These are phyloP conservation scores for Pheosia tremula DNA, from an alignment of 2,888 invertebrate species.

Conservation along the genomic window DNA sequence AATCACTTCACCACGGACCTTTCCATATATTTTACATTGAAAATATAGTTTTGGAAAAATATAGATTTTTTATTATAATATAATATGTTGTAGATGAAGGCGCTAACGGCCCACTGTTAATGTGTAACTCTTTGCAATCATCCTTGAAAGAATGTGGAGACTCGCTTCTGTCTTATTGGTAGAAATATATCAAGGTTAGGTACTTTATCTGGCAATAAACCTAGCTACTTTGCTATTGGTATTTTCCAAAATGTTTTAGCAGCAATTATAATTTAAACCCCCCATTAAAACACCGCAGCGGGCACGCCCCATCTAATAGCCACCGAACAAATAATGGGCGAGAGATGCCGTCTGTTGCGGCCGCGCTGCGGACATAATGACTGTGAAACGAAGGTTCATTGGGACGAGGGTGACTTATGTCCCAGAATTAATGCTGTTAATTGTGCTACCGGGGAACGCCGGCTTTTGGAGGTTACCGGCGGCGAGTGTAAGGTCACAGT, in stretches of 20 bases:
- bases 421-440: neutral
- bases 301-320: neutral
- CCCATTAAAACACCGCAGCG: slow-evolving; percentile 1
- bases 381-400: slow-evolving; percentile 1
- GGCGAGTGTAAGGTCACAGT: neutral
- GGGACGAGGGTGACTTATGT: neutral
- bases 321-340: neutral
- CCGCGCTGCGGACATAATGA: slow-evolving; percentile 1
- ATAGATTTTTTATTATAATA: no score
- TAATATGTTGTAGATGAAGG: no score
- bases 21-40: neutral
- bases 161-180: no score
- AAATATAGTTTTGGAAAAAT: neutral
- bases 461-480: neutral
- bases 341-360: neutral
- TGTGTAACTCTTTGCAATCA: no score
- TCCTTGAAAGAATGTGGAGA: no score
- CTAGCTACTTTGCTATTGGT: no score
- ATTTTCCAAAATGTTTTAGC: neutral
- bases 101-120: no score
- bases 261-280: neutral
- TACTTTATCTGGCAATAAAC: no score
- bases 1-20: neutral
- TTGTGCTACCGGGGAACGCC: slow-evolving; percentile 1
- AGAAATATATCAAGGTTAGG: no score